Evolutionary conservation across 2,888 invertebrate species (phyloP).

Genomic region (Periphyllus acericola): DNA sequence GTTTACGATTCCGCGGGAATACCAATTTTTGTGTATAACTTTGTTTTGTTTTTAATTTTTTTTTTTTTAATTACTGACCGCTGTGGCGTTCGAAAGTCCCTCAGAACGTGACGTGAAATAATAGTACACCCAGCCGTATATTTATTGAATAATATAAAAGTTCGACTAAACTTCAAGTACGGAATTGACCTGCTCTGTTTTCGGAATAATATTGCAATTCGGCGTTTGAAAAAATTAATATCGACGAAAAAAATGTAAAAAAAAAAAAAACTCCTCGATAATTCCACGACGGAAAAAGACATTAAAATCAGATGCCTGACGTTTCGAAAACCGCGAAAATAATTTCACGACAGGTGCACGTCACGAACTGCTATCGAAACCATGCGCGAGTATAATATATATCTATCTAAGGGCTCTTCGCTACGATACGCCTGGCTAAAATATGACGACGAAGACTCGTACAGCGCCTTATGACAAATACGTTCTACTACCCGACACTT

Average conservation of each 20-base stretch:
- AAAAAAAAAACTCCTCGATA: too few relatives aligned
- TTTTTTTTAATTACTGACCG: neutral
- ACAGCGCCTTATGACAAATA: neutral
- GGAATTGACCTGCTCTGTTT: neutral
- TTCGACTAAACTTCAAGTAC: too few relatives aligned
- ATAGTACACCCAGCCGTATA: neutral
- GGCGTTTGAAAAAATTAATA: neutral
- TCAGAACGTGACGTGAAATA: neutral
- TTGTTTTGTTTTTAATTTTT: too few relatives aligned
- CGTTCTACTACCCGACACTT: neutral
- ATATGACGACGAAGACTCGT: neutral
- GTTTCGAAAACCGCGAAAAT: too few relatives aligned
- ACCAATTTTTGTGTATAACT: neutral
- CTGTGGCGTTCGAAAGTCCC: neutral
- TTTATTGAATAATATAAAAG: neutral
- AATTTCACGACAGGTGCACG: too few relatives aligned
- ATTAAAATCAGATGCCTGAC: too few relatives aligned
- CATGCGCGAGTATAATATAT: too few relatives aligned
- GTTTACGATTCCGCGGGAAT: neutral
- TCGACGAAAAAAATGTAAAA: neutral
- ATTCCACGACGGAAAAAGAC: too few relatives aligned
- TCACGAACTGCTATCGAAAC: too few relatives aligned
- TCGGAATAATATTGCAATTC: neutral
- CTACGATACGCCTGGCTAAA: too few relatives aligned
- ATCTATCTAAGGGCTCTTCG: too few relatives aligned